Evolutionary conservation across 1,140 invertebrate species (phyloP).

Genomic region (Cherax quadricarinatus): DNA sequence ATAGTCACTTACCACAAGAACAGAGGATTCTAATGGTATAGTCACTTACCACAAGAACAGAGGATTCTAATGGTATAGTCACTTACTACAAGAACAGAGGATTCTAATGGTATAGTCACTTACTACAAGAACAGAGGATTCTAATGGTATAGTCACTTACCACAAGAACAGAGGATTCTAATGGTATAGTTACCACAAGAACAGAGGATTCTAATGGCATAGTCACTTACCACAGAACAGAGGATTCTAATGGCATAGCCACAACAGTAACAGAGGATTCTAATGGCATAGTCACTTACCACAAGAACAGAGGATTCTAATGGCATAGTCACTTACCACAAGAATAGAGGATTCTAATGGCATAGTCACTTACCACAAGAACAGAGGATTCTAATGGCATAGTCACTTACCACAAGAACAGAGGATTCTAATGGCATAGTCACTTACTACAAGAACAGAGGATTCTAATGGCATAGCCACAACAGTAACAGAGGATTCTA

Average conservation of each 20-base stretch:
- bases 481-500: conserved; percentile 76
- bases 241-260: conserved; percentile 76
- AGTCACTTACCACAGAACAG: conserved; percentile 77
- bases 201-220: conserved; percentile 77
- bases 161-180: conserved; percentile 76
- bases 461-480: conserved; percentile 76
- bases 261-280: conserved; percentile 76
- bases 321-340: conserved; percentile 77
- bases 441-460: conserved; percentile 76
- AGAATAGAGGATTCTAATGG: conserved; percentile 76
- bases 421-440: conserved; percentile 77
- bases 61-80: conserved; percentile 77
- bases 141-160: conserved; percentile 77
- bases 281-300: conserved; percentile 77
- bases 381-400: conserved; percentile 77
- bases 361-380: conserved; percentile 77
- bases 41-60: conserved; percentile 76
- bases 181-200: conserved; percentile 77
- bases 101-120: conserved; percentile 77
- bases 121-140: conserved; percentile 76
- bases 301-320: conserved; percentile 76
- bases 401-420: conserved; percentile 77
- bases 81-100: conserved; percentile 76
- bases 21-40: conserved; percentile 77
- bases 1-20: conserved; percentile 76